A percentile compares a stretch with the other conserved stretches of the same genome.
phyloP scores from a whole-genome alignment of 2,797 vertebrate species.

The Lophotriccus pileatus region DNA sequence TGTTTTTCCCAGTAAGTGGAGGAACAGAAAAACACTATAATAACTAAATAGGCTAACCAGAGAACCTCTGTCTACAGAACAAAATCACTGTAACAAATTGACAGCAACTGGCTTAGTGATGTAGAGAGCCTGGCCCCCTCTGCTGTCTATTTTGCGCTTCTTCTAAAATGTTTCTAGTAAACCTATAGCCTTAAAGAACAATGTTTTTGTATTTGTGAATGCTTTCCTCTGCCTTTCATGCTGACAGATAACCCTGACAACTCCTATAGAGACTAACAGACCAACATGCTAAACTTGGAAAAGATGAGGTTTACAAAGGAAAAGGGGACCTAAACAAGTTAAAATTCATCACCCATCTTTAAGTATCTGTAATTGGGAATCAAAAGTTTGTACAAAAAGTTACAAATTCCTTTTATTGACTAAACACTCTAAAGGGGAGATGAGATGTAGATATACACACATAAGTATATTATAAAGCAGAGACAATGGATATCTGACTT shows the following conservation, averaged over 20 bases:
- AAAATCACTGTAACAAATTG: slow-evolving; percentile 37
- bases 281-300: not conserved
- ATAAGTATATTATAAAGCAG: not conserved
- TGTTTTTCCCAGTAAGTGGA: slow-evolving; percentile 3
- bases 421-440: not conserved
- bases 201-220: not conserved
- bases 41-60: slow-evolving; percentile 27
- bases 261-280: not conserved
- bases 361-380: not conserved
- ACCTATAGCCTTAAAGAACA: not conserved
- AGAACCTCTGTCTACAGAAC: slow-evolving; percentile 8
- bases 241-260: not conserved
- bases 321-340: not conserved
- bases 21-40: not conserved
- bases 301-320: not conserved
- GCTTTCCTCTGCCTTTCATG: not conserved
- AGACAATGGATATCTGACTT: not conserved
- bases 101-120: slow-evolving; percentile 39
- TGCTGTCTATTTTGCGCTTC: slow-evolving; percentile 61
- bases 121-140: slow-evolving; percentile 70
- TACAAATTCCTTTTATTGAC: not conserved
- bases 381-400: not conserved
- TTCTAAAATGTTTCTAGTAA: slow-evolving; percentile 35
- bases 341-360: not conserved
- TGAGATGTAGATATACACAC: not conserved